A percentile compares a stretch with the other conserved stretches of the same genome.
Evolutionary conservation across 2,113 vertebrate species (phyloP).

Genomic region (Isichthys henryi): DNA sequence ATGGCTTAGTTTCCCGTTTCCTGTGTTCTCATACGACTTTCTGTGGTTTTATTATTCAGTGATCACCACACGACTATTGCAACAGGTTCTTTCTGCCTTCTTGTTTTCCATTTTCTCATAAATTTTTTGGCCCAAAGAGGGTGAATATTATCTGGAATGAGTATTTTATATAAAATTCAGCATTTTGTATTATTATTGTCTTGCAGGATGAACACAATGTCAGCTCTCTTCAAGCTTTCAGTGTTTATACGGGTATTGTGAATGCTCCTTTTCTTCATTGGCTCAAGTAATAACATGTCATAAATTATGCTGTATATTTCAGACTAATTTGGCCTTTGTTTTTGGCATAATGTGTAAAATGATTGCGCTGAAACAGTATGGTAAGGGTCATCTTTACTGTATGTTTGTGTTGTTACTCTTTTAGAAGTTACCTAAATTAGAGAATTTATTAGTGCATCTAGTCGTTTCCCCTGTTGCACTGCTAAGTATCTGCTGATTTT

Average conservation of each 20-base stretch:
- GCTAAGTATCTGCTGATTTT: not conserved
- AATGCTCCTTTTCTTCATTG: not conserved
- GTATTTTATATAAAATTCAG: not conserved
- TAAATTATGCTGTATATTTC: not conserved
- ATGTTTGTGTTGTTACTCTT: not conserved
- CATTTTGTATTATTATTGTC: constrained; percentile 24
- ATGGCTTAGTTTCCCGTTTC: not conserved
- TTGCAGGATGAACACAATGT: constrained; percentile 92
- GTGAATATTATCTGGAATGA: not conserved
- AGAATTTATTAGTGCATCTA: not conserved
- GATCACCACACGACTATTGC: not conserved
- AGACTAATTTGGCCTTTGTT: not conserved
- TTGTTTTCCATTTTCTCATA: not conserved
- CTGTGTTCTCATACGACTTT: not conserved
- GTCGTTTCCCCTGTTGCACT: not conserved
- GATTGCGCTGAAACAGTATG: not conserved
- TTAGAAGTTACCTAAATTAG: not conserved
- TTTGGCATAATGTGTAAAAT: not conserved
- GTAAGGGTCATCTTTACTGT: not conserved
- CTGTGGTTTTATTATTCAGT: not conserved
- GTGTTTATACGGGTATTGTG: constrained; percentile 87
- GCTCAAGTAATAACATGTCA: not conserved
- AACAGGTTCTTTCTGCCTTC: not conserved
- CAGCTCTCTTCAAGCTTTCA: constrained; percentile 89
- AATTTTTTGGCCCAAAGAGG: not conserved